Base-by-base conservation (phyloP, 23 tunicate genomes). In the Halocynthia roretzi region DNA sequence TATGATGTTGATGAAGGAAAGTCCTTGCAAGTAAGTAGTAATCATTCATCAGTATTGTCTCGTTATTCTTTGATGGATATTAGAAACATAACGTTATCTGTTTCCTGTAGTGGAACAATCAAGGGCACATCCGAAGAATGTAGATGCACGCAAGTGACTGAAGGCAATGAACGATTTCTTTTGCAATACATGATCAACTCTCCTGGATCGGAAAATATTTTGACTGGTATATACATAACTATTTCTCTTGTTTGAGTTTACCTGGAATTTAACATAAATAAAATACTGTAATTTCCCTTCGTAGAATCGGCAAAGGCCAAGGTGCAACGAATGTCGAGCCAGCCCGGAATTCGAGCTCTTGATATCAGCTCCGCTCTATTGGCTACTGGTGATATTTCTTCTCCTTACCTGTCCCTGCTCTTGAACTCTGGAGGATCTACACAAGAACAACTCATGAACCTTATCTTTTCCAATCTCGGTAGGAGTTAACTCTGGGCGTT, bases 121-220 rank as follows among this genome's bases (percentile, higher is more conserved):
- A 74, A 75, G 20, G 7, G 51, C 14, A 61, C 54, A 6, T 18
- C 31, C 7, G 76, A 66, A 5, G 12, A 50, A 7, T 90, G 97
- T 53, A 31, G 60, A 5, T 90, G 97, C 70, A 53, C 55, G 9
- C 14, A 7, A 7, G 83, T 90, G 10, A 90, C 86, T 4, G 61
- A 76, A 53, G 97, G 97, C 48, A 56, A 85, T 68, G 82, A 81
- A 50, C 72, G 83, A 44, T 8, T 78, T 6, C 56, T 76, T 21
- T 20, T 90, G 81, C 96, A 89, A 61, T 80, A 83, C 67, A 72
- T 79, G 50, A 54, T 80, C 56, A 89, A 83, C 8, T 82, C 84
- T 6, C 80, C 80, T 6, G 77, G 62, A 14, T 58, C 74, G 6
- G 71, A 74, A 75, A 68, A 74, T 8, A 56, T 50, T 54, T 80